A percentile compares a stretch with the other conserved stretches of the same genome.
These are phyloP conservation scores for Heliconius hermathena DNA, from an alignment of 1,140 invertebrate species.

Conservation along the genomic window DNA sequence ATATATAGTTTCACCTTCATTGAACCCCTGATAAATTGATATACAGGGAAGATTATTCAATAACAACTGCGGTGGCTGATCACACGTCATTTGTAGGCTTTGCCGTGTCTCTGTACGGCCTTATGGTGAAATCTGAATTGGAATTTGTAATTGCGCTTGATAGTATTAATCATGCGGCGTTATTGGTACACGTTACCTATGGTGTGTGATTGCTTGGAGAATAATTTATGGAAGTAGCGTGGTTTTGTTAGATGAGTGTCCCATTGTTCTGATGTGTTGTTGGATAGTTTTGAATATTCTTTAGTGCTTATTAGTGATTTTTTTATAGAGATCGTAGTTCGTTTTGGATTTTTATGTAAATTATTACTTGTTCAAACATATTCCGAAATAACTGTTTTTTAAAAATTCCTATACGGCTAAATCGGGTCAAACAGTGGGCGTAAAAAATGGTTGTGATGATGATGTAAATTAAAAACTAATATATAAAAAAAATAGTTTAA, in stretches of 20 bases:
- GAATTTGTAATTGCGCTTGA: slow-evolving; percentile 60
- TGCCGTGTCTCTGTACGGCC: slow-evolving; percentile 52
- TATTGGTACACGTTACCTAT: slow-evolving; percentile 14
- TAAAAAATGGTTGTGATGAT: no score
- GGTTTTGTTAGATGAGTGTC: not conserved
- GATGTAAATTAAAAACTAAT: no score
- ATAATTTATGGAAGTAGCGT: slow-evolving; percentile 10
- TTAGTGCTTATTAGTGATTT: no score
- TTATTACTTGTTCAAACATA: no score
- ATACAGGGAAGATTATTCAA: slow-evolving; percentile 76
- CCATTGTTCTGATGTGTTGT: no score
- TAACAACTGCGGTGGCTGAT: slow-evolving; percentile 76
- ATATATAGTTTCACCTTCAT: slow-evolving; percentile 80
- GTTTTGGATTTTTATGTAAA: no score
- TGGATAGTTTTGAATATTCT: no score
- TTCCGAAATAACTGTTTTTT: no score
- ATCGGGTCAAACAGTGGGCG: no score
- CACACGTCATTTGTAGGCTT: slow-evolving; percentile 67
- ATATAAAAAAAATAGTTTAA: no score
- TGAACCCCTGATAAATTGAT: slow-evolving; percentile 80
- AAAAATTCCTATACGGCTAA: no score
- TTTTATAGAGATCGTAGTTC: no score
- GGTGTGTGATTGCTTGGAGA: slow-evolving; percentile 9
- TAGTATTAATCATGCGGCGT: slow-evolving; percentile 14
- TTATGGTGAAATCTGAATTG: slow-evolving; percentile 57